These are phyloP conservation scores for Mesocricetus auratus DNA, from an alignment of 2,113 vertebrate species.

Conservation along the genomic window DNA sequence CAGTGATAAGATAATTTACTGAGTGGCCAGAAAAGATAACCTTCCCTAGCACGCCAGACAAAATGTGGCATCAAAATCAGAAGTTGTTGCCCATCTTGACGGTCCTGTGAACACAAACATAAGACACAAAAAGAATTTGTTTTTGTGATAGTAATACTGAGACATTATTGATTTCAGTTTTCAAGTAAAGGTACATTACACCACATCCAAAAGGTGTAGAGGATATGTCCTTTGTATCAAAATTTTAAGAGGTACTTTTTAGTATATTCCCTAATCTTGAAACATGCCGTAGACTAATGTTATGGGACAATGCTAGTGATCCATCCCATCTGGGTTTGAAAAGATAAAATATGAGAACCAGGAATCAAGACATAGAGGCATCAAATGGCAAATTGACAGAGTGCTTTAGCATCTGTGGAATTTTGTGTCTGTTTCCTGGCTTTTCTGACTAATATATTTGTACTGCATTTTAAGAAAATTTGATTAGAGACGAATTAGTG, in stretches of 20 bases:
- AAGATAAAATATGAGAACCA: background rate
- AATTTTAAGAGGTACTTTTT: no score
- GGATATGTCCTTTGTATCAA: background rate
- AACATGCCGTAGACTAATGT: fast-evolving
- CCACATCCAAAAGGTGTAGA: background rate
- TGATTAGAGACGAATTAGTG: conserved; percentile 22
- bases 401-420: background rate
- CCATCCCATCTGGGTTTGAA: background rate
- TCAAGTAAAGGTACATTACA: background rate
- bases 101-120: background rate
- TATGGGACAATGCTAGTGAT: no score
- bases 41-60: background rate
- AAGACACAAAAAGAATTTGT: background rate
- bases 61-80: background rate
- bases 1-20: conserved; percentile 36
- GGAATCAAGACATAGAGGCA: background rate
- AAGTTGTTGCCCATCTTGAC: fast-evolving
- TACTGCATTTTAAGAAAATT: conserved; percentile 36
- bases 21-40: background rate
- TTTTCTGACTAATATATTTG: conserved; percentile 38
- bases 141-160: background rate
- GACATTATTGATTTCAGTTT: background rate
- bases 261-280: background rate
- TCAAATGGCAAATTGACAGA: background rate
- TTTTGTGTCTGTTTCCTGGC: background rate